A percentile compares a stretch with the other conserved stretches of the same genome.
phyloP scores from a whole-genome alignment of 2,797 vertebrate genomes.

The Clamator glandarius region DNA sequence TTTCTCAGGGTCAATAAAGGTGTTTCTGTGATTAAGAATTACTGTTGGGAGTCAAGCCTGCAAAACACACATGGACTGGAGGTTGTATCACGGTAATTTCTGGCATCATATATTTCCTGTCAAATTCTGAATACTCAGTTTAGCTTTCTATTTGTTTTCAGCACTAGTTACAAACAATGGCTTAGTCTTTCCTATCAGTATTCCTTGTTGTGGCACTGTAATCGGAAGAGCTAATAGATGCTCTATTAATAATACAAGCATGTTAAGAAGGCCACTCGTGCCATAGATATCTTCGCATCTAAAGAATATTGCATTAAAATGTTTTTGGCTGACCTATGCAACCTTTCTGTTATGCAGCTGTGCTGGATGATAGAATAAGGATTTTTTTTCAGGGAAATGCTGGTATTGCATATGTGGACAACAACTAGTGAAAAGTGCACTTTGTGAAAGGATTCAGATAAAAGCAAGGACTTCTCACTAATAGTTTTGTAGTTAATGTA shows the following conservation, averaged over 20 bases:
- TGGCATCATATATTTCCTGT: neutral
- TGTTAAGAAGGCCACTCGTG: neutral
- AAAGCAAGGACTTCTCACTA: neutral
- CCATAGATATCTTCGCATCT: neutral
- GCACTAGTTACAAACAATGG: neutral
- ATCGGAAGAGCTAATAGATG: neutral
- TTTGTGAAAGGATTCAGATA: neutral
- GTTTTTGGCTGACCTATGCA: neutral
- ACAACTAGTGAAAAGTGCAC: neutral
- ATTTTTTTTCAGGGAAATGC: neutral
- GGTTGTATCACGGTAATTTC: neutral
- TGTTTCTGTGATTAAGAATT: neutral
- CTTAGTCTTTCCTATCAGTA: neutral
- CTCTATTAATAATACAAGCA: neutral
- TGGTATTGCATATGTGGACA: neutral
- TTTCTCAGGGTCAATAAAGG: neutral
- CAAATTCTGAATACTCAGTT: neutral
- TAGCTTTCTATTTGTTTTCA: neutral
- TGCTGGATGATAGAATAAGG: neutral
- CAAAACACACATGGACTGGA: neutral
- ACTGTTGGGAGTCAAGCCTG: neutral
- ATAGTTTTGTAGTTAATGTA: accelerated
- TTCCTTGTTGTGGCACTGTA: neutral
- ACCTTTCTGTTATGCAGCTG: neutral
- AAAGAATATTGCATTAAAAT: neutral